A percentile compares a stretch with the other conserved stretches of the same genome.
Conservation (phyloP, 23 tunicate species). For the Aplidium turbinatum region DNA sequence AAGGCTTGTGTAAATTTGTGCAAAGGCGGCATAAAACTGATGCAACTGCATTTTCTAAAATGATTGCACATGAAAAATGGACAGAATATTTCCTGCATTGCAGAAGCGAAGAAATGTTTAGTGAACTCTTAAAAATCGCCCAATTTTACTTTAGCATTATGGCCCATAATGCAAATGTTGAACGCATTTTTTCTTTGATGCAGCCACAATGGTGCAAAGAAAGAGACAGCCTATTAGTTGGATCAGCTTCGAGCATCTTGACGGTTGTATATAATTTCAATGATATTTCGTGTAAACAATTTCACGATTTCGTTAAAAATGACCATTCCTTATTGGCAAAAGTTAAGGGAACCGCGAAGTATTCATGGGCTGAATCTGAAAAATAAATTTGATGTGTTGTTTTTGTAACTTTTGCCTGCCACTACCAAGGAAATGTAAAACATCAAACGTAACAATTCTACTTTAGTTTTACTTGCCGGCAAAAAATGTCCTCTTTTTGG, state of each 20-base stretch:
- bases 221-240: conserved; percentile 38
- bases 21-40: conserved; percentile 35
- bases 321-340: too few species aligned
- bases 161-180: conserved; percentile 44
- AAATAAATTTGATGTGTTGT: too few species aligned
- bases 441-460: too few species aligned
- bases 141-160: conserved; percentile 41
- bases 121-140: conserved; percentile 43
- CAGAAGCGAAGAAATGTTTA: conserved; percentile 27
- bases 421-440: too few species aligned
- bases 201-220: conserved; percentile 49
- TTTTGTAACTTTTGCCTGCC: too few species aligned
- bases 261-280: conserved; percentile 40
- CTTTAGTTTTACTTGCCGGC: too few species aligned
- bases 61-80: conserved; percentile 32
- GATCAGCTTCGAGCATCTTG: conserved; percentile 42
- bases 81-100: conserved; percentile 29
- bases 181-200: conserved; percentile 46
- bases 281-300: conserved; percentile 42
- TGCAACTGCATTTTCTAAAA: conserved; percentile 26
- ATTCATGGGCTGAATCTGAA: too few species aligned
- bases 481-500: too few species aligned
- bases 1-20: conserved; percentile 35
- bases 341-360: too few species aligned
- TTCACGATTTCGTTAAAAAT: conserved; percentile 36